These are phyloP conservation scores for Halocynthia roretzi DNA, from an alignment of 23 tunicate genomes.

Conservation along the genomic window DNA sequence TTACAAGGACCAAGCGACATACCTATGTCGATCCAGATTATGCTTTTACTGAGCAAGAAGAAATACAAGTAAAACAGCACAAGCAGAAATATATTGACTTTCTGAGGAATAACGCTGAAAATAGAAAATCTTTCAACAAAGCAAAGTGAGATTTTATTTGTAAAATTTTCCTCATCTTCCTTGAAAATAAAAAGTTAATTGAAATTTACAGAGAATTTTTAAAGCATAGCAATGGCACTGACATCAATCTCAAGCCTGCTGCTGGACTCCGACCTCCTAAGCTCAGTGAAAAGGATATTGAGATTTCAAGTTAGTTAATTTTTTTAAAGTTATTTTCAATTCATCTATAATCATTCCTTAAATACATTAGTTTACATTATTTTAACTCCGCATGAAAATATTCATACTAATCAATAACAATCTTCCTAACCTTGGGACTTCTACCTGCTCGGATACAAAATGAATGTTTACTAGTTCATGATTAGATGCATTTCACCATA, in stretches of 20 bases:
- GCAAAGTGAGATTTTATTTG: slow-evolving; percentile 16
- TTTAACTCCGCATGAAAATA: too few relatives aligned
- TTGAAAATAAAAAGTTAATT: background rate
- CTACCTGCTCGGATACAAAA: too few relatives aligned
- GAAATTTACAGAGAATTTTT: slow-evolving; percentile 41
- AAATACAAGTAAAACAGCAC: slow-evolving; percentile 27
- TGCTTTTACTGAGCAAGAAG: slow-evolving; percentile 65
- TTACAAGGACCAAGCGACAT: slow-evolving; percentile 51
- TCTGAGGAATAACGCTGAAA: slow-evolving; percentile 35
- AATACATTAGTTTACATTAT: too few relatives aligned
- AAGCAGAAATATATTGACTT: slow-evolving; percentile 50
- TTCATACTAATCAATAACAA: too few relatives aligned
- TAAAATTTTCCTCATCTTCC: background rate
- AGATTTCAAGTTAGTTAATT: slow-evolving; percentile 33
- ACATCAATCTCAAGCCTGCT: slow-evolving; percentile 63
- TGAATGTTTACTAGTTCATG: too few relatives aligned
- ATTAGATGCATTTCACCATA: too few relatives aligned
- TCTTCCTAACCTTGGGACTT: too few relatives aligned
- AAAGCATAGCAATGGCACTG: slow-evolving; percentile 41
- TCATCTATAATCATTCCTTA: too few relatives aligned
- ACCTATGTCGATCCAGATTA: slow-evolving; percentile 85
- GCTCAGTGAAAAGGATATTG: slow-evolving; percentile 42
- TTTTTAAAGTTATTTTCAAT: background rate
- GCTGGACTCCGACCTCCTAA: slow-evolving; percentile 68
- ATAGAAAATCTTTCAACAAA: slow-evolving; percentile 35